phyloP scores from a whole-genome alignment of 1,140 invertebrate genomes.

The Whitmania pigra region DNA sequence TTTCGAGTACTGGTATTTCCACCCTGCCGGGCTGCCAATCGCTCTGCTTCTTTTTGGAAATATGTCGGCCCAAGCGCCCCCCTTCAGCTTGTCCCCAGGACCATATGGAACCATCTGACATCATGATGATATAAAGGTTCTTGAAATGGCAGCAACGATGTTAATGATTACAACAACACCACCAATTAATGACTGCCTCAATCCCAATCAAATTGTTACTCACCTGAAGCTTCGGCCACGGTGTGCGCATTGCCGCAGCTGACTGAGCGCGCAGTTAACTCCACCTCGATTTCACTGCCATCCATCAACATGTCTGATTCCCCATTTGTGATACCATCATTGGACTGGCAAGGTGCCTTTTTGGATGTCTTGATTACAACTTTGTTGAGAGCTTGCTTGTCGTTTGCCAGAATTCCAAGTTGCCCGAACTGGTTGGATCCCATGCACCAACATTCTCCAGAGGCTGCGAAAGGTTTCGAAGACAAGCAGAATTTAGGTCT shows the following conservation, averaged over 20 bases:
- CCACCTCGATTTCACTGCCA: no score
- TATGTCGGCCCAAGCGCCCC: background rate
- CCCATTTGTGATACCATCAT: background rate
- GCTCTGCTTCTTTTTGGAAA: no score
- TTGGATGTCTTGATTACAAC: background rate
- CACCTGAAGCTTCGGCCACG: background rate
- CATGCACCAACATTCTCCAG: conserved; percentile 38
- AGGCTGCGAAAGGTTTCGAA: conserved; percentile 27
- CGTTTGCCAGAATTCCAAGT: conserved; percentile 32
- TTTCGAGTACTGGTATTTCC: no score
- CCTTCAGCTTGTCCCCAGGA: background rate
- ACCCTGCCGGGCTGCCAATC: no score
- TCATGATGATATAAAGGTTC: background rate
- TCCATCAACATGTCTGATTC: no score
- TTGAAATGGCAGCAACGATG: background rate
- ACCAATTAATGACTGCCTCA: no score
- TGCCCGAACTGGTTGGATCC: conserved; percentile 44
- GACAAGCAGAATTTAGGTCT: background rate
- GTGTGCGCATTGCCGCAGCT: conserved; percentile 5
- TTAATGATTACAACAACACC: background rate
- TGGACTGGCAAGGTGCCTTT: background rate
- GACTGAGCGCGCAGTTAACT: background rate
- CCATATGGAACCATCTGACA: conserved; percentile 7
- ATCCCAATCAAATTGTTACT: background rate
- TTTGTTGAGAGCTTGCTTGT: background rate